phyloP scores from a whole-genome alignment of 2,888 invertebrate species.

The Arge pagana region DNA sequence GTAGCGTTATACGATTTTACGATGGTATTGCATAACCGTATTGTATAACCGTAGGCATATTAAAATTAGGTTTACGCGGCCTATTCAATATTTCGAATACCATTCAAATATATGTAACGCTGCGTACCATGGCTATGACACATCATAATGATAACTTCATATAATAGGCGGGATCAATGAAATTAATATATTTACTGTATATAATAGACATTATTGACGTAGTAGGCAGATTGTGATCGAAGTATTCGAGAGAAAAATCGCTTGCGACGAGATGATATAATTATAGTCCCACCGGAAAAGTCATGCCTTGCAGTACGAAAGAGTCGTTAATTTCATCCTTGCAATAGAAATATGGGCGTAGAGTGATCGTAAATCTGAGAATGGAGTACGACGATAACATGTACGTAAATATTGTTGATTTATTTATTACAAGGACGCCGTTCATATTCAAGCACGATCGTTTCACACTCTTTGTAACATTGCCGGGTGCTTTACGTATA shows the following conservation, averaged over 20 bases:
- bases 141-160: conserved; percentile 53
- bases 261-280: no score
- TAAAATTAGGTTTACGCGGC: background rate
- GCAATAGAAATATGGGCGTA: no score
- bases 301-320: no score
- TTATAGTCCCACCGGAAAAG: no score
- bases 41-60: background rate
- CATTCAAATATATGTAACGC: conserved; percentile 22
- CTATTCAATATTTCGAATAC: background rate
- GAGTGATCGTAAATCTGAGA: no score
- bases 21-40: background rate
- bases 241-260: background rate
- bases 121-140: conserved; percentile 47
- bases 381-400: no score
- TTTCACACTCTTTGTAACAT: no score
- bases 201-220: conserved; percentile 26
- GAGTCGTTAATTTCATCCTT: no score
- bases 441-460: no score
- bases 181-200: conserved; percentile 22
- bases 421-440: no score
- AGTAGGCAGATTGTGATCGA: conserved; percentile 9
- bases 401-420: no score
- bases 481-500: no score
- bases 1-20: background rate
- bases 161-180: conserved; percentile 54